Conservation (phyloP, 2,888 invertebrate genomes). For the Drosophila picticornis region DNA sequence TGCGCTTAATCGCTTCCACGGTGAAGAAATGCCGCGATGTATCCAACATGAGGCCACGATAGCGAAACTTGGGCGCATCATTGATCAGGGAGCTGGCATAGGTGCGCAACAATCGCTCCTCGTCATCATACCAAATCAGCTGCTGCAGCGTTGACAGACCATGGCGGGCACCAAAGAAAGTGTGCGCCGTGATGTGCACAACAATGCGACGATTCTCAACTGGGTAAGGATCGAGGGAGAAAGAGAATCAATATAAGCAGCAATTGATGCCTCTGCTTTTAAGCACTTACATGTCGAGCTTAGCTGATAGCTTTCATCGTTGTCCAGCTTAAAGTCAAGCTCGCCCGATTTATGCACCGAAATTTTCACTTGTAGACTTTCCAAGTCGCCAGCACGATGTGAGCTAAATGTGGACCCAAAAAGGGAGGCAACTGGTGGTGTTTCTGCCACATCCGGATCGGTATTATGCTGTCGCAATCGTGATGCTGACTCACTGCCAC, state of each 20-base stretch:
- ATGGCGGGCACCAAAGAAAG: constrained; percentile 92
- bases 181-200: constrained; percentile 88
- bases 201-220: constrained; percentile 85
- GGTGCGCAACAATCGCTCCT: constrained; percentile 87
- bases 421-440: constrained; percentile 39
- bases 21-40: constrained; percentile 96
- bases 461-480: constrained; percentile 36
- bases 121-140: constrained; percentile 92
- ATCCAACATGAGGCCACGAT: constrained; percentile 95
- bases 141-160: constrained; percentile 92
- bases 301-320: constrained; percentile 92
- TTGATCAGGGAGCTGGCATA: constrained; percentile 89
- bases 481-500: constrained; percentile 40
- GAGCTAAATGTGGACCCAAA: constrained; percentile 67
- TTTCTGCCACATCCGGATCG: constrained; percentile 31
- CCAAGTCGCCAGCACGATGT: constrained; percentile 79
- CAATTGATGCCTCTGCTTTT: background rate
- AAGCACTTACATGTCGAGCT: constrained; percentile 86
- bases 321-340: constrained; percentile 88
- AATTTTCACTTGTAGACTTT: constrained; percentile 85
- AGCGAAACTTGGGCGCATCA: constrained; percentile 91
- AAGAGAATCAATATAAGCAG: background rate
- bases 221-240: constrained; percentile 33
- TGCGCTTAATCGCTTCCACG: constrained; percentile 89
- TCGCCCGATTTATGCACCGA: constrained; percentile 87